These are phyloP conservation scores for Gephyroberyx darwinii DNA, from an alignment of 2,797 vertebrate species.

Conservation along the genomic window DNA sequence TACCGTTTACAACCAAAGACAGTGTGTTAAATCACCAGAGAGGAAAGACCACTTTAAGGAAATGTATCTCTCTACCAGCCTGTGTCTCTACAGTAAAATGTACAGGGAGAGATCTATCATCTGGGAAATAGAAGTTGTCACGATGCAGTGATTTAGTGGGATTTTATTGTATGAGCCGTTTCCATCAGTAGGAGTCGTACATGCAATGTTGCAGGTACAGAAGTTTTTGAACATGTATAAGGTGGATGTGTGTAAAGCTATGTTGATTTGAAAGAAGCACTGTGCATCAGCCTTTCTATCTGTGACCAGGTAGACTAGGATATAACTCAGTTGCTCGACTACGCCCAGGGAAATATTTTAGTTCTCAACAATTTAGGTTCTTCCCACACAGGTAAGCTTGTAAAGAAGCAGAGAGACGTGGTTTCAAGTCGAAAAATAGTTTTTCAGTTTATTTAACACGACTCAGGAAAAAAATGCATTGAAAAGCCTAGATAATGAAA, in stretches of 20 bases:
- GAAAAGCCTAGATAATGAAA: no score
- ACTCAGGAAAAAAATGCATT: no score
- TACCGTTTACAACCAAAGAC: slow-evolving; percentile 7
- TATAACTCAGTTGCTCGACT: no score
- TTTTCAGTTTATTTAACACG: no score
- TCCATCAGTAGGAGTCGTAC: background rate
- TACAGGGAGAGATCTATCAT: slow-evolving; percentile 6
- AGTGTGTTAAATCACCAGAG: slow-evolving; percentile 12
- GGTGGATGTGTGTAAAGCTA: background rate
- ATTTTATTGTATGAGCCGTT: background rate
- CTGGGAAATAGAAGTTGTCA: background rate
- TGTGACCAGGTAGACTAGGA: no score
- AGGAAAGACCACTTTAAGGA: slow-evolving; percentile 2
- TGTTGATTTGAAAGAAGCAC: slow-evolving; percentile 19
- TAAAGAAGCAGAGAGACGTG: no score
- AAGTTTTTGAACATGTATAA: slow-evolving; percentile 10
- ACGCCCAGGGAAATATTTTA: no score
- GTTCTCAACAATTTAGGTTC: no score
- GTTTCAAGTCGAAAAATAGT: no score
- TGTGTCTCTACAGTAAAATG: slow-evolving; percentile 1
- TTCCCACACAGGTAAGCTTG: no score
- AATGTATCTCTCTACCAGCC: background rate
- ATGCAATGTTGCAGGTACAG: background rate
- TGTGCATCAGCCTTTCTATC: no score
- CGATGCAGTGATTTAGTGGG: background rate